These are phyloP conservation scores for Phaethornis superciliosus DNA, from an alignment of 2,113 vertebrate genomes.

Conservation along the genomic window DNA sequence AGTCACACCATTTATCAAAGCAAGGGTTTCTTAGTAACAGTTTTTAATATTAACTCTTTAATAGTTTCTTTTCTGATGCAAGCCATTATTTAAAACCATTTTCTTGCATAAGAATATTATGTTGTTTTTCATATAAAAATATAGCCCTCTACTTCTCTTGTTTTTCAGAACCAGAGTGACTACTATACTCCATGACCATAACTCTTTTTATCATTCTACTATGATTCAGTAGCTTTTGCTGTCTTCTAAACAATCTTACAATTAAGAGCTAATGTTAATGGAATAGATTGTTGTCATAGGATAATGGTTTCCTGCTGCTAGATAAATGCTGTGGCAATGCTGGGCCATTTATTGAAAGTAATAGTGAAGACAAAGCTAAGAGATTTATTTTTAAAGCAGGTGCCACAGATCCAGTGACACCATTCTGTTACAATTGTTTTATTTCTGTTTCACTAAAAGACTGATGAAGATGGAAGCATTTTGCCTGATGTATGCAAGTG, in stretches of 20 bases:
- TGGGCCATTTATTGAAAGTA: constrained; percentile 80
- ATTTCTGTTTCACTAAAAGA: constrained; percentile 72
- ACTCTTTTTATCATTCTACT: constrained; percentile 74
- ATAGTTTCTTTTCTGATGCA: constrained; percentile 51
- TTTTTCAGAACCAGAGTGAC: constrained; percentile 65
- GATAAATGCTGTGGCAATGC: constrained; percentile 77
- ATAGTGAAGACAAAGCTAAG: constrained; percentile 73
- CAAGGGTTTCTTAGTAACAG: constrained; percentile 50
- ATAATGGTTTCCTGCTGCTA: constrained; percentile 81
- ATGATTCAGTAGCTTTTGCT: constrained; percentile 80
- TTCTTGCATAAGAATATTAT: constrained; percentile 13
- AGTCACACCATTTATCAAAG: constrained; percentile 40
- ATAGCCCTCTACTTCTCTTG: constrained; percentile 44
- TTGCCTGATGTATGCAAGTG: constrained; percentile 63
- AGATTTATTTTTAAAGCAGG: constrained; percentile 80
- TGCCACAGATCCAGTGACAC: constrained; percentile 75
- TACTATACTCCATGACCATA: constrained; percentile 61
- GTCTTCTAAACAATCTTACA: constrained; percentile 80
- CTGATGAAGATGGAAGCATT: constrained; percentile 70
- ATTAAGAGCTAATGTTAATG: constrained; percentile 84
- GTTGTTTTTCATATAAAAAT: constrained; percentile 60
- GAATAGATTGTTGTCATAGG: constrained; percentile 78
- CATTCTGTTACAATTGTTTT: constrained; percentile 72
- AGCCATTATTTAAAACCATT: constrained; percentile 49
- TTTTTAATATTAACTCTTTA: constrained; percentile 65